Conservation (phyloP, 2,113 vertebrate species). For the zebrafish (Danio rerio) region DNA sequence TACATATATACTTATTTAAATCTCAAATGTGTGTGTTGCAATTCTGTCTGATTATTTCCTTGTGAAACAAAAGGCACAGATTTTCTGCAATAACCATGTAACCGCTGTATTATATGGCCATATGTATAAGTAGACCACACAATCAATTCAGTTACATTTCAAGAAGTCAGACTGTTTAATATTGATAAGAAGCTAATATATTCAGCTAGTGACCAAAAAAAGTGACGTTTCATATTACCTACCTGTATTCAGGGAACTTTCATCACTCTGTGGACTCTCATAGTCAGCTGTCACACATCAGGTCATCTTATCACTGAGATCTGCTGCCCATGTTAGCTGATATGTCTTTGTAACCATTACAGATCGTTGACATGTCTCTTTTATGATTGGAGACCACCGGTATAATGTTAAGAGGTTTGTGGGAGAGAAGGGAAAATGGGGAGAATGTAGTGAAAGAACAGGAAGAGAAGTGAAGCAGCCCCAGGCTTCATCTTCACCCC, state of each 20-base stretch:
- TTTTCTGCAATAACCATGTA: too few relatives aligned
- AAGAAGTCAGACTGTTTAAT: not conserved
- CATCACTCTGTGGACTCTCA: constrained; percentile 29
- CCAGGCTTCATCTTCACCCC: constrained; percentile 40
- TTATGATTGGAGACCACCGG: constrained; percentile 18
- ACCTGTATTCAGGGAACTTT: constrained; percentile 1
- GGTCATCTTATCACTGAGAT: constrained; percentile 33
- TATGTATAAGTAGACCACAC: too few relatives aligned
- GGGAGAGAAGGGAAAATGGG: not conserved
- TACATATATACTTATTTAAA: too few relatives aligned
- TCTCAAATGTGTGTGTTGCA: too few relatives aligned
- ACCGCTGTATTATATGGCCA: too few relatives aligned
- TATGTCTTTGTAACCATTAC: constrained; percentile 1
- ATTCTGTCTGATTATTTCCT: too few relatives aligned
- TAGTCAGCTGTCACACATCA: constrained; percentile 34
- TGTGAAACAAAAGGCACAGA: too few relatives aligned
- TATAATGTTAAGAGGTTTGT: constrained; percentile 28
- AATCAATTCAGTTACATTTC: too few relatives aligned
- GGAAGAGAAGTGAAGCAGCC: constrained; percentile 40
- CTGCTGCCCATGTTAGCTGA: constrained; percentile 16
- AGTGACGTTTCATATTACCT: constrained; percentile 3
- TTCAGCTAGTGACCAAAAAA: not conserved
- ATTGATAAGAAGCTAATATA: constrained; percentile 14
- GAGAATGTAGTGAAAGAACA: constrained; percentile 47
- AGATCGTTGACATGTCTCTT: constrained; percentile 18